A percentile compares a stretch with the other conserved stretches of the same genome.
Conservation (phyloP, 2,888 invertebrate species). For the Lycophotia porphyrea region DNA sequence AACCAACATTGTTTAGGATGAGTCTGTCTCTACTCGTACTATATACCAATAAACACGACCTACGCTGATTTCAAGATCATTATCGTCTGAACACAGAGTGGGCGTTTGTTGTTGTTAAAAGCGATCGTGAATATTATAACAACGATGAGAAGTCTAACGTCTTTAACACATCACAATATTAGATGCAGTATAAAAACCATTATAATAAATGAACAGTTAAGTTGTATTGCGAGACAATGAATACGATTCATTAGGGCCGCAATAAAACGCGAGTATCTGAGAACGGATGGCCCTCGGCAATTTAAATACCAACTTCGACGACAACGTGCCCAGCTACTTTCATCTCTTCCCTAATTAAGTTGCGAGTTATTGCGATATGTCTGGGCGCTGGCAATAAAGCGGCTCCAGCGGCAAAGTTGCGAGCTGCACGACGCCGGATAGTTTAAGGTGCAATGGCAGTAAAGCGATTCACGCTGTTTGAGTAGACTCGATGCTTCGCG, state of each 20-base stretch:
- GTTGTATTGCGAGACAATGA: slow-evolving; percentile 81
- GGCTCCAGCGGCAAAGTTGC: slow-evolving; percentile 61
- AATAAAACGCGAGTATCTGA: slow-evolving; percentile 79
- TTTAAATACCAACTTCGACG: slow-evolving; percentile 77
- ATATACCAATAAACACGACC: slow-evolving; percentile 84
- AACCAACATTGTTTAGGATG: slow-evolving; percentile 70
- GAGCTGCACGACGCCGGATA: slow-evolving; percentile 11
- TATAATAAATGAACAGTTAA: slow-evolving; percentile 83
- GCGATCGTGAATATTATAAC: slow-evolving; percentile 85
- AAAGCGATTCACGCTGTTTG: slow-evolving; percentile 73
- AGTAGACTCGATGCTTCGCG: slow-evolving; percentile 74
- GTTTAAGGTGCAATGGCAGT: slow-evolving; percentile 37
- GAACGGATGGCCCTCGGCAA: slow-evolving; percentile 73
- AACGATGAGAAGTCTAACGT: slow-evolving; percentile 74
- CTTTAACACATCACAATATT: slow-evolving; percentile 70
- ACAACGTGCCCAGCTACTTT: slow-evolving; percentile 75
- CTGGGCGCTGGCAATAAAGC: slow-evolving; percentile 67
- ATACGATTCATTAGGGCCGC: slow-evolving; percentile 82
- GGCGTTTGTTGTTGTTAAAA: slow-evolving; percentile 81
- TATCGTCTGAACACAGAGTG: slow-evolving; percentile 81
- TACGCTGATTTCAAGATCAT: slow-evolving; percentile 87
- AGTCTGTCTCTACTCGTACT: slow-evolving; percentile 53
- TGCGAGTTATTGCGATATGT: slow-evolving; percentile 76
- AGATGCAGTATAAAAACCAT: slow-evolving; percentile 77
- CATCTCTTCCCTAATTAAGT: slow-evolving; percentile 81